phyloP scores from a whole-genome alignment of 2,888 invertebrate species.

The Leucophora obtusa region DNA sequence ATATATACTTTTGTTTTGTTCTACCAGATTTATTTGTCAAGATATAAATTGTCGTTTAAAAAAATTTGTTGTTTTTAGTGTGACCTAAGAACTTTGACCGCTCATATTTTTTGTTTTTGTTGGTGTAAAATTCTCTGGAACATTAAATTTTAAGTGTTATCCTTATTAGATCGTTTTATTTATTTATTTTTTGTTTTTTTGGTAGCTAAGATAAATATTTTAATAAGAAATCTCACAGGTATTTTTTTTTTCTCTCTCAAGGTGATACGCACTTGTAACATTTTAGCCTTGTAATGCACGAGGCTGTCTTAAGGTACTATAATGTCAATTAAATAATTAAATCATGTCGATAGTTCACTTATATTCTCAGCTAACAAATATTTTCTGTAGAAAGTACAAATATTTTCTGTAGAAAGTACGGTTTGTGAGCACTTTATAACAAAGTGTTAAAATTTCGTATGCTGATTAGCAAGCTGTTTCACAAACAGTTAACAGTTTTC shows the following conservation, averaged over 20 bases:
- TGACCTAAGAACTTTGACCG: constrained; percentile 32
- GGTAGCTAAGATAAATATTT: too few species aligned
- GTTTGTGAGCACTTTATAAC: too few species aligned
- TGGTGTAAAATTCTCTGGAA: constrained; percentile 17
- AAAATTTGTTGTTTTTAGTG: constrained; percentile 17
- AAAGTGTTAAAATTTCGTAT: too few species aligned
- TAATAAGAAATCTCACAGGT: neutral
- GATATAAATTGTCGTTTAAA: constrained; percentile 4
- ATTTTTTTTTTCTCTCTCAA: neutral
- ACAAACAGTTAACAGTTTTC: too few species aligned
- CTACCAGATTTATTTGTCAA: constrained; percentile 3
- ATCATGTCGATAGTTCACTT: too few species aligned
- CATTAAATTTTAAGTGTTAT: constrained; percentile 10
- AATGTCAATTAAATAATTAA: too few species aligned
- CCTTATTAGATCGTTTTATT: neutral
- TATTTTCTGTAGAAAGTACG: too few species aligned
- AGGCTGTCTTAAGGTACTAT: too few species aligned
- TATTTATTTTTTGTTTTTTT: neutral
- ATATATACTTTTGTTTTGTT: neutral
- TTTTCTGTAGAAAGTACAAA: too few species aligned
- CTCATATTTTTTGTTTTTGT: neutral
- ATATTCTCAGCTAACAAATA: too few species aligned
- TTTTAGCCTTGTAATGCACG: too few species aligned
- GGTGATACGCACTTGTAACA: neutral
- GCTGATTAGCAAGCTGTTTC: too few species aligned